A percentile compares a stretch with the other conserved stretches of the same genome.
Evolutionary conservation across 1,140 invertebrate species (phyloP).

Genomic region (Drosophila lacertosa): DNA sequence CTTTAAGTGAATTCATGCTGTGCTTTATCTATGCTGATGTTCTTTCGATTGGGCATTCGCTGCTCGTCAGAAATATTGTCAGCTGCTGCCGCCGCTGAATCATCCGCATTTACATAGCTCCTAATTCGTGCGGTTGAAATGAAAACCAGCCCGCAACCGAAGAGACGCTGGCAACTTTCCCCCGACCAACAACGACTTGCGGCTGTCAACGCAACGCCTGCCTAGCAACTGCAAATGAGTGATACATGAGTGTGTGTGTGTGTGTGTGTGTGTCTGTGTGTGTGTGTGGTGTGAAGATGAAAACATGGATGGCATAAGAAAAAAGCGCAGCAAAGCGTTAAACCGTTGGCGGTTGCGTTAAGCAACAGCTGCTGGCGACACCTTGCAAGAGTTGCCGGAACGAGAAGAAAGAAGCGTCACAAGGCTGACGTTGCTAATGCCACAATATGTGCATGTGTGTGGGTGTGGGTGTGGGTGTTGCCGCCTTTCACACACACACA

Average conservation of each 20-base stretch:
- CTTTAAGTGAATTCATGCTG: background rate
- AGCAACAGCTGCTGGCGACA: slow-evolving; percentile 75
- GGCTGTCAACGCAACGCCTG: slow-evolving; percentile 31
- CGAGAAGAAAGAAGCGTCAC: slow-evolving; percentile 16
- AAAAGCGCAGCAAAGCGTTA: slow-evolving; percentile 60
- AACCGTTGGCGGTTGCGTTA: slow-evolving; percentile 65
- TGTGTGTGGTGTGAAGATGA: slow-evolving; percentile 20
- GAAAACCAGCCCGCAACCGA: slow-evolving; percentile 1
- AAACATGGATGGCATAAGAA: slow-evolving; percentile 40
- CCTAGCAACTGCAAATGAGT: slow-evolving; percentile 63
- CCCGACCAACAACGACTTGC: slow-evolving; percentile 3
- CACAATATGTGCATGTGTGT: slow-evolving; percentile 28
- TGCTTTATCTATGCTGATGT: background rate
- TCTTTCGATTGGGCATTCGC: background rate
- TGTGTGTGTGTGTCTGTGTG: slow-evolving; percentile 6
- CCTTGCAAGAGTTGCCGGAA: slow-evolving; percentile 62
- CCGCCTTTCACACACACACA: slow-evolving; percentile 47
- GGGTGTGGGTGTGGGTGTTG: slow-evolving; percentile 12
- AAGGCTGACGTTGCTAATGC: slow-evolving; percentile 67
- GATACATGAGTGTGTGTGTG: slow-evolving; percentile 33
- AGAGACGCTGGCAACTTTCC: background rate
- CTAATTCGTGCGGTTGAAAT: slow-evolving; percentile 38
- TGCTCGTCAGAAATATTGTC: background rate
- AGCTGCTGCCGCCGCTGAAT: slow-evolving; percentile 17
- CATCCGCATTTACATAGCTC: slow-evolving; percentile 28